A percentile compares a stretch with the other conserved stretches of the same genome.
phyloP scores from a whole-genome alignment of 2,797 vertebrate genomes.

The Pterois miles region DNA sequence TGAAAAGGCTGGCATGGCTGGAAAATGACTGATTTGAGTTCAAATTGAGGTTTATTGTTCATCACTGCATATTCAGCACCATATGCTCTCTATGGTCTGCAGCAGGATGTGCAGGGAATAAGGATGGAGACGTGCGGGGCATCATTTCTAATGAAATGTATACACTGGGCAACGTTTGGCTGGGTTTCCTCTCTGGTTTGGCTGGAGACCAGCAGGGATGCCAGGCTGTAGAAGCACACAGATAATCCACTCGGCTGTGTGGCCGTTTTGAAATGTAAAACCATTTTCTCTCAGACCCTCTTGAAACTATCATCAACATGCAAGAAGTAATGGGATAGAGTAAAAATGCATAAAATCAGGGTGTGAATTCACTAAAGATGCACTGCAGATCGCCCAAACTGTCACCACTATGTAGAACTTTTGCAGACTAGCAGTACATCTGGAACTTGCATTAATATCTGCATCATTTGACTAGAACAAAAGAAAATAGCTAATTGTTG shows the following conservation, averaged over 20 bases:
- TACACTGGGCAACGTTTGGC: conserved; percentile 27
- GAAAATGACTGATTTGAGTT: conserved; percentile 15
- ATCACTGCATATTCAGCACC: conserved; percentile 58
- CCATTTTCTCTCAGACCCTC: neutral
- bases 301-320: neutral
- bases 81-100: conserved; percentile 50
- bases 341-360: neutral
- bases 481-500: neutral
- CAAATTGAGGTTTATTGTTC: conserved; percentile 16
- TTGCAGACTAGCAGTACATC: neutral
- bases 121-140: conserved; percentile 31
- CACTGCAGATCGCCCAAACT: neutral
- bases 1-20: neutral
- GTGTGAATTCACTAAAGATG: neutral
- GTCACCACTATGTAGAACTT: neutral
- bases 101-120: conserved; percentile 50
- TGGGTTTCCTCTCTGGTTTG: conserved; percentile 37
- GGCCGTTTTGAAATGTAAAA: conserved; percentile 13
- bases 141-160: conserved; percentile 41
- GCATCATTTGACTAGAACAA: neutral
- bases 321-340: neutral
- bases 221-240: conserved; percentile 22
- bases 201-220: conserved; percentile 32
- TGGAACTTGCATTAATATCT: neutral
- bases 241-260: conserved; percentile 7